These are phyloP conservation scores for Liparis tanakae DNA, from an alignment of 2,797 vertebrate genomes.

Conservation along the genomic window DNA sequence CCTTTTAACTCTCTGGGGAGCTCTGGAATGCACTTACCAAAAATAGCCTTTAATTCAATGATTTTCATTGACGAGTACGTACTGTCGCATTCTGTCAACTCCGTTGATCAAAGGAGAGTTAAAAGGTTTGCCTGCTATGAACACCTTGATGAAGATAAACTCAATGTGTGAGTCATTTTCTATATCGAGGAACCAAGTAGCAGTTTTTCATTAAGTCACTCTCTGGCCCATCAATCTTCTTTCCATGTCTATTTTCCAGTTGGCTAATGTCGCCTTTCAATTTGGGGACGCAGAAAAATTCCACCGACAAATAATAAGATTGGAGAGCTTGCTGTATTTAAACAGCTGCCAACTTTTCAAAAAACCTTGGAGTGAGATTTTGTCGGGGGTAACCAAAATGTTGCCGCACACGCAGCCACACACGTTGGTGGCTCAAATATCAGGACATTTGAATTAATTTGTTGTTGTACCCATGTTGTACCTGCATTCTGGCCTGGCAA, in stretches of 20 bases:
- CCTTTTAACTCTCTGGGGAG: constrained; percentile 53
- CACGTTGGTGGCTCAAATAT: too few species aligned
- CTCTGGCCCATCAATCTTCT: constrained; percentile 46
- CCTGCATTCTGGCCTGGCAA: too few species aligned
- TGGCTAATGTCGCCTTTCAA: constrained; percentile 45
- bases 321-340: constrained; percentile 20
- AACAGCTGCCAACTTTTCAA: too few species aligned
- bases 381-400: too few species aligned
- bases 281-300: constrained; percentile 46
- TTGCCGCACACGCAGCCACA: too few species aligned
- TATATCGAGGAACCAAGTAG: constrained; percentile 41
- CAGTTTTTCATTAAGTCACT: constrained; percentile 43
- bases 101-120: constrained; percentile 39
- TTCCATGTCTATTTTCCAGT: constrained; percentile 50
- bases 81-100: constrained; percentile 43
- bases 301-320: constrained; percentile 22
- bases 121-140: constrained; percentile 56
- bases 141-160: constrained; percentile 60
- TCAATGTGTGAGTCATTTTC: constrained; percentile 51
- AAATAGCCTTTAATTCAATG: constrained; percentile 51
- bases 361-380: too few species aligned
- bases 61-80: constrained; percentile 44
- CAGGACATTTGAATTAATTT: too few species aligned
- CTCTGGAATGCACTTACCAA: constrained; percentile 49
- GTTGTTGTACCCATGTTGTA: too few species aligned